A percentile compares a stretch with the other conserved stretches of the same genome.
phyloP scores from a whole-genome alignment of 35 echinoderm and acorn worm genomes.

The Holothuria glaberrima region DNA sequence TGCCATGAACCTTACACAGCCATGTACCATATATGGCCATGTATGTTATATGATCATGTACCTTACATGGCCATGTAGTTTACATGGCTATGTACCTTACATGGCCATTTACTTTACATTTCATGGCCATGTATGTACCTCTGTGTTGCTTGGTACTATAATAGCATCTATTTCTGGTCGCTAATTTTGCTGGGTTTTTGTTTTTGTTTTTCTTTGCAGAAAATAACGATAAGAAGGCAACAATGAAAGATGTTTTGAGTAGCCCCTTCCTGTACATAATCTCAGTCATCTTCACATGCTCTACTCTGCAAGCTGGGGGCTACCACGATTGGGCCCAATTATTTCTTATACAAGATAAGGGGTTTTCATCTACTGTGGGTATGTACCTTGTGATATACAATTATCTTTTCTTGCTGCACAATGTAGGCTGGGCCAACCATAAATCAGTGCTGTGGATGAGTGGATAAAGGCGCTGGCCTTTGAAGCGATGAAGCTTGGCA shows the following conservation, averaged over 20 bases:
- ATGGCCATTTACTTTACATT: not conserved
- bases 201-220: constrained; percentile 1
- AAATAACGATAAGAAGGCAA: not conserved
- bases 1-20: too few species aligned
- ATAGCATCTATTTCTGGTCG: not conserved
- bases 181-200: not conserved
- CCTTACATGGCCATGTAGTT: not conserved
- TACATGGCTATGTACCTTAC: not conserved
- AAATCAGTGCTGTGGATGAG: too few species aligned
- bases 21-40: too few species aligned
- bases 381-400: too few species aligned
- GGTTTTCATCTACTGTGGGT: constrained; percentile 29
- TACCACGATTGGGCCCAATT: constrained; percentile 46
- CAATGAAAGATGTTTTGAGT: constrained; percentile 16
- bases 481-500: too few species aligned
- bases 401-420: too few species aligned
- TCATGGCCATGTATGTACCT: not conserved
- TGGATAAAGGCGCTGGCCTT: too few species aligned
- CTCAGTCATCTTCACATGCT: not conserved
- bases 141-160: not conserved
- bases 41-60: too few species aligned
- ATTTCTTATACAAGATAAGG: constrained; percentile 32
- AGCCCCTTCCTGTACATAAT: constrained; percentile 46
- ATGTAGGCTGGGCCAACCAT: too few species aligned
- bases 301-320: constrained; percentile 14